Evolutionary conservation across 2,797 vertebrate genomes (phyloP).

Genomic region (Otolemur crassicaudatus): DNA sequence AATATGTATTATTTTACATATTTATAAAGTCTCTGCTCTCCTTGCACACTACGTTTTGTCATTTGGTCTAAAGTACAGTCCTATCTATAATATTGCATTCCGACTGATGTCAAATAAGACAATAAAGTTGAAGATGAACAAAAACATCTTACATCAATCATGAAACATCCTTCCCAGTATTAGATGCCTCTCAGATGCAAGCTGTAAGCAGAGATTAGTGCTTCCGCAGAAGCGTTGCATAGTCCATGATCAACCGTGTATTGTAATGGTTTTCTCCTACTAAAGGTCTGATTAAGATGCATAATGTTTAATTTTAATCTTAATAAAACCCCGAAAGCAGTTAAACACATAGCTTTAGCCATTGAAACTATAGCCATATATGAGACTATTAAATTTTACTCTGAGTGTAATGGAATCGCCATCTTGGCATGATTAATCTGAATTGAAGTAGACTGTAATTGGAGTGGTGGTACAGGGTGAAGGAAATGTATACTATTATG

Average conservation of each 20-base stretch:
- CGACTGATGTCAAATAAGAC: background rate
- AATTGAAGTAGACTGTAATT: constrained; percentile 77
- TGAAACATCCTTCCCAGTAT: constrained; percentile 50
- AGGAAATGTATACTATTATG: constrained; percentile 44
- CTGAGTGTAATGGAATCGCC: constrained; percentile 62
- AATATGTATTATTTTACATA: background rate
- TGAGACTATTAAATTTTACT: constrained; percentile 79
- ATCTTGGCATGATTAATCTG: constrained; percentile 75
- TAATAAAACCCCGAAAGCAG: constrained; percentile 67
- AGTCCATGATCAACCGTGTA: constrained; percentile 17
- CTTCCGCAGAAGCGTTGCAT: constrained; percentile 56
- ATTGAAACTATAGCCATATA: constrained; percentile 73
- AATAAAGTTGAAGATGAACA: constrained; percentile 52
- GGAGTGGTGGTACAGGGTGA: constrained; percentile 45
- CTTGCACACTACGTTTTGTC: background rate
- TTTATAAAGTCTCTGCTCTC: constrained; percentile 37
- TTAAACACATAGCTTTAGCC: constrained; percentile 68
- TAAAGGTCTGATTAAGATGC: constrained; percentile 71
- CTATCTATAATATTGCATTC: background rate
- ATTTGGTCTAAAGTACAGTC: background rate
- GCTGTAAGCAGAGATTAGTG: constrained; percentile 42
- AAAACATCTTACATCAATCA: constrained; percentile 31
- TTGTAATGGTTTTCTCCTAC: constrained; percentile 57
- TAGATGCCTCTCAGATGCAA: constrained; percentile 56
- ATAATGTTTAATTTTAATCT: constrained; percentile 72